Percentiles rank a stretch among this genome's conserved stretches.
Evolutionary conservation across 2,113 vertebrate genomes (phyloP).

Genomic region (Stegostoma tigrinum): DNA sequence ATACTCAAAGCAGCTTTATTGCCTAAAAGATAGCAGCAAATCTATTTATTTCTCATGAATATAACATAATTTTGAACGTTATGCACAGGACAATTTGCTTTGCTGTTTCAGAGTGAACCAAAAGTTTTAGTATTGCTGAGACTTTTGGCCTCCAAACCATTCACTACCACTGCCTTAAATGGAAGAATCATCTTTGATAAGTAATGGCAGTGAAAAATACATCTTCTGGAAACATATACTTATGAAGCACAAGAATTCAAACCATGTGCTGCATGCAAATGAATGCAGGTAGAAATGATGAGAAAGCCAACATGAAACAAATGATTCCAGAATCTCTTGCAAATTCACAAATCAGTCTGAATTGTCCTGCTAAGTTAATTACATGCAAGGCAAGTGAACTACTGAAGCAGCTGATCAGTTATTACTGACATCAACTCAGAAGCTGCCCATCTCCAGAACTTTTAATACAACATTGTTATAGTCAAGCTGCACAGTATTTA

Average conservation of each 20-base stretch:
- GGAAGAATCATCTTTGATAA: neutral
- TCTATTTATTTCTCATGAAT: neutral
- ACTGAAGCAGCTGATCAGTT: neutral
- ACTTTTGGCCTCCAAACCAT: neutral
- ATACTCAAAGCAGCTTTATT: neutral
- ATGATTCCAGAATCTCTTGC: neutral
- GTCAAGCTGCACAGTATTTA: neutral
- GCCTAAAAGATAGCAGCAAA: neutral
- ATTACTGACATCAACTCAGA: neutral
- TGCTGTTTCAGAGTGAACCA: neutral
- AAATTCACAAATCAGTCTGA: neutral
- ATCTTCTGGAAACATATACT: neutral
- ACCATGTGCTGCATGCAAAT: neutral
- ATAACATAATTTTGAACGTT: neutral
- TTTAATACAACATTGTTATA: neutral
- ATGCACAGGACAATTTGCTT: neutral
- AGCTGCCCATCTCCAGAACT: neutral
- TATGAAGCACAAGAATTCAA: conserved; percentile 11
- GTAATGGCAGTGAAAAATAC: neutral
- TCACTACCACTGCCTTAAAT: neutral
- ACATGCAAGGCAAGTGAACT: neutral
- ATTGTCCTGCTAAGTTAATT: neutral
- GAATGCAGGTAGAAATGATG: neutral
- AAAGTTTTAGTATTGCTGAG: neutral
- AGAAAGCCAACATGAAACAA: neutral